A percentile compares a stretch with the other conserved stretches of the same genome.
phyloP scores from a whole-genome alignment of 2,797 vertebrate genomes.

The Acomys russatus region DNA sequence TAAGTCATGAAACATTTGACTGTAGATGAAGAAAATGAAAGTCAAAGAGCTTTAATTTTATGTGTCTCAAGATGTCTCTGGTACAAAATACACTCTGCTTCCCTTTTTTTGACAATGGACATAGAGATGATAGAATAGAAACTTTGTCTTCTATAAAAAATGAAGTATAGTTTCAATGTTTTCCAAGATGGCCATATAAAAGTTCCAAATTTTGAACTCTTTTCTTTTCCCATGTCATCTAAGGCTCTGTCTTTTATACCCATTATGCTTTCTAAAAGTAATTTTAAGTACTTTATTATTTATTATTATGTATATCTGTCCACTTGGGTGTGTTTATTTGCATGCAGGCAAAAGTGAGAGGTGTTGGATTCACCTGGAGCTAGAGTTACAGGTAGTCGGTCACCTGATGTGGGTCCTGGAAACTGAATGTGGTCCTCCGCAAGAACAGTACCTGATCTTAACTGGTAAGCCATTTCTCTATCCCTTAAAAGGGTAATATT shows the following conservation, averaged over 20 bases:
- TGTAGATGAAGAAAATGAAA: constrained; percentile 13
- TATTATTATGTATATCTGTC: neutral
- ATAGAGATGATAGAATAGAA: neutral
- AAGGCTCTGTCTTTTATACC: neutral
- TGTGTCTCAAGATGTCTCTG: neutral
- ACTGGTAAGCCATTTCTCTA: neutral
- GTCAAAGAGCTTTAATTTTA: constrained; percentile 24
- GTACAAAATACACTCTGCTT: neutral
- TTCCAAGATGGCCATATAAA: neutral
- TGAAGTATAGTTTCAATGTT: neutral
- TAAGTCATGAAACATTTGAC: neutral
- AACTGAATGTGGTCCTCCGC: neutral
- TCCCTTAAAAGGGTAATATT: neutral
- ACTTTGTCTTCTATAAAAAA: neutral
- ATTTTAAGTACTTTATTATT: neutral
- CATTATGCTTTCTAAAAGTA: neutral
- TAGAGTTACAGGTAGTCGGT: neutral
- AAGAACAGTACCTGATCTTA: neutral
- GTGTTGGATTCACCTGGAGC: neutral
- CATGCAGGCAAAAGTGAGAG: neutral
- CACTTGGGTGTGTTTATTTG: neutral
- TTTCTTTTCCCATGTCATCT: neutral
- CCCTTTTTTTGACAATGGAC: constrained; percentile 15
- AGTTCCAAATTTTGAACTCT: neutral
- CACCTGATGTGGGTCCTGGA: neutral